These are phyloP conservation scores for Aeoliscus strigatus DNA, from an alignment of 2,797 vertebrate genomes.

Conservation along the genomic window DNA sequence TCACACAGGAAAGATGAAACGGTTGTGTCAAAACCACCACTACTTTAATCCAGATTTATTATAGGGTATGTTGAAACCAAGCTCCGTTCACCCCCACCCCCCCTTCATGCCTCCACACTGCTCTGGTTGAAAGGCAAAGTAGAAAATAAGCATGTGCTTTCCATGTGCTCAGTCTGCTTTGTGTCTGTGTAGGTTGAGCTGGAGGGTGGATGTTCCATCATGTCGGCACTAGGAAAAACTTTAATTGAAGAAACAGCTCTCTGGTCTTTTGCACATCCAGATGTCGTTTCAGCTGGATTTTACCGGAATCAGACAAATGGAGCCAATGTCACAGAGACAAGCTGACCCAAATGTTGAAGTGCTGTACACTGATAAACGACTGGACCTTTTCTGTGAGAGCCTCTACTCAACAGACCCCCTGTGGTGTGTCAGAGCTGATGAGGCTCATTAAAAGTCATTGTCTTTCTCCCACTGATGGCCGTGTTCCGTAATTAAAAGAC, in stretches of 20 bases:
- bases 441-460: constrained; percentile 26
- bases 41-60: constrained; percentile 48
- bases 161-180: constrained; percentile 1
- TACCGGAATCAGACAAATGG: neutral
- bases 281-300: too few species aligned
- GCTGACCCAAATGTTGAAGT: constrained; percentile 20
- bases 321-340: constrained; percentile 8
- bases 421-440: constrained; percentile 17
- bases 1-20: constrained; percentile 39
- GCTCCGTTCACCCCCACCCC: neutral
- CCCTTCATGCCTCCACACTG: neutral
- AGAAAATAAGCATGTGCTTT: constrained; percentile 9
- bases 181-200: neutral
- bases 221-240: constrained; percentile 1
- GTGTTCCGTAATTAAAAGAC: constrained; percentile 50
- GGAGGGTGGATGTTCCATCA: constrained; percentile 3
- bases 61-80: constrained; percentile 31
- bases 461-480: constrained; percentile 24
- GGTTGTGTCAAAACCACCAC: constrained; percentile 34
- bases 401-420: constrained; percentile 34
- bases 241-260: constrained; percentile 5
- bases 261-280: neutral
- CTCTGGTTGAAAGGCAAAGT: neutral
- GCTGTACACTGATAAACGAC: constrained; percentile 18
- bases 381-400: constrained; percentile 32